Evolutionary conservation across 2,113 vertebrate species (phyloP).

Genomic region (Meriones unguiculatus): DNA sequence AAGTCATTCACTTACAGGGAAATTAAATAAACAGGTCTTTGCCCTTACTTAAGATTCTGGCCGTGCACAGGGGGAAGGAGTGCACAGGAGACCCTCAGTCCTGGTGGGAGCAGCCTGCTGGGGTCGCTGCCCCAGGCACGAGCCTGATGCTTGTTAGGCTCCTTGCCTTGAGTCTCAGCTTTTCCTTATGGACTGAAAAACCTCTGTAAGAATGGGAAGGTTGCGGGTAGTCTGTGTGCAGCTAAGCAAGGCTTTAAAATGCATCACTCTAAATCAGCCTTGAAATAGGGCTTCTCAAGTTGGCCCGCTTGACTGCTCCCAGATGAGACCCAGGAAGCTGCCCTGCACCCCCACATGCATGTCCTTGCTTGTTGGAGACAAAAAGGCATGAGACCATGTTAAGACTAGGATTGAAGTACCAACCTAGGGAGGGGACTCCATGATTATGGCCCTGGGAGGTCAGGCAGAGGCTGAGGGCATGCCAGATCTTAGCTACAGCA

Average conservation of each 20-base stretch:
- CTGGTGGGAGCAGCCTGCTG: background rate
- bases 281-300: background rate
- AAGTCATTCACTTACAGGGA: constrained; percentile 62
- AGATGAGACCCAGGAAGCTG: constrained; percentile 13
- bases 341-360: background rate
- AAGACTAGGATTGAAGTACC: constrained; percentile 34
- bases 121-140: background rate
- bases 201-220: background rate
- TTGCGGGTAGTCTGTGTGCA: background rate
- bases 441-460: constrained; percentile 21
- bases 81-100: background rate
- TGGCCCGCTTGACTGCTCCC: constrained; percentile 43
- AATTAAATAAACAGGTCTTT: constrained; percentile 65
- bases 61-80: background rate
- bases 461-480: constrained; percentile 20
- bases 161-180: background rate
- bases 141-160: background rate
- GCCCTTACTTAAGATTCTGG: constrained; percentile 55
- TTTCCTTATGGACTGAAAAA: background rate
- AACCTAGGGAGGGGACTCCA: background rate
- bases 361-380: constrained; percentile 50
- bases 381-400: background rate
- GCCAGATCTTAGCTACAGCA: constrained; percentile 9
- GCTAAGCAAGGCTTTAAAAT: constrained; percentile 31
- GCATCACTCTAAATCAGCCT: constrained; percentile 54